These are phyloP conservation scores for Scaptomyza reducta DNA, from an alignment of 2,888 invertebrate species.

Conservation along the genomic window DNA sequence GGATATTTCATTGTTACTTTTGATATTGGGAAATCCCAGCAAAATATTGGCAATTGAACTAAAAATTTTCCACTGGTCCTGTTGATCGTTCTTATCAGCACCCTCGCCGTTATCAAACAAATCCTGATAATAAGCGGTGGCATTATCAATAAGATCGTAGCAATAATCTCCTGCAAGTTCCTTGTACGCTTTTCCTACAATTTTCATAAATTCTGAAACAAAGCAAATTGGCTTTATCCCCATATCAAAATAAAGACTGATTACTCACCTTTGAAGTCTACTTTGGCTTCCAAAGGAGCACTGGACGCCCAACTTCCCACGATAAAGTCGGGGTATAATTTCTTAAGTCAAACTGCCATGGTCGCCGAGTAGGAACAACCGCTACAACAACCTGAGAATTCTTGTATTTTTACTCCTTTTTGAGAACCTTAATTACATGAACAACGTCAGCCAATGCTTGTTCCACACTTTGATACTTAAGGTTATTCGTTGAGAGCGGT, in stretches of 20 bases:
- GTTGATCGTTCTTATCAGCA: slow-evolving; percentile 41
- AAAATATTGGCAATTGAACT: slow-evolving; percentile 66
- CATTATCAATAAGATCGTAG: slow-evolving; percentile 68
- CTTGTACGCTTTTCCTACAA: slow-evolving; percentile 63
- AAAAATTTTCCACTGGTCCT: slow-evolving; percentile 70
- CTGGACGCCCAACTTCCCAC: slow-evolving; percentile 87
- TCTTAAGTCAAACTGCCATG: slow-evolving; percentile 87
- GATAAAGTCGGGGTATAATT: slow-evolving; percentile 86
- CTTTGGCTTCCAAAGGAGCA: slow-evolving; percentile 86
- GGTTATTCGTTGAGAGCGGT: slow-evolving; percentile 82
- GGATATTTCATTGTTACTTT: slow-evolving; percentile 38
- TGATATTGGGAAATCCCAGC: slow-evolving; percentile 72
- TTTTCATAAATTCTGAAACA: slow-evolving; percentile 65
- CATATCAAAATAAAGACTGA: background rate
- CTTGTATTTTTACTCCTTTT: slow-evolving; percentile 59
- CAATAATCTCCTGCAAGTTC: slow-evolving; percentile 66
- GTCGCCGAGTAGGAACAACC: slow-evolving; percentile 88
- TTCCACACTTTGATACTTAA: slow-evolving; percentile 86
- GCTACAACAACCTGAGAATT: slow-evolving; percentile 85
- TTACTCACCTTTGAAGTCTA: slow-evolving; percentile 85
- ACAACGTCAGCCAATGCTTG: slow-evolving; percentile 88
- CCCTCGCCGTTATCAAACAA: slow-evolving; percentile 49
- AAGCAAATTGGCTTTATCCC: background rate
- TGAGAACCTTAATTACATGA: slow-evolving; percentile 85
- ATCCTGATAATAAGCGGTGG: slow-evolving; percentile 54